phyloP scores from a whole-genome alignment of 2,888 invertebrate genomes.

The Ormyrus labotus region DNA sequence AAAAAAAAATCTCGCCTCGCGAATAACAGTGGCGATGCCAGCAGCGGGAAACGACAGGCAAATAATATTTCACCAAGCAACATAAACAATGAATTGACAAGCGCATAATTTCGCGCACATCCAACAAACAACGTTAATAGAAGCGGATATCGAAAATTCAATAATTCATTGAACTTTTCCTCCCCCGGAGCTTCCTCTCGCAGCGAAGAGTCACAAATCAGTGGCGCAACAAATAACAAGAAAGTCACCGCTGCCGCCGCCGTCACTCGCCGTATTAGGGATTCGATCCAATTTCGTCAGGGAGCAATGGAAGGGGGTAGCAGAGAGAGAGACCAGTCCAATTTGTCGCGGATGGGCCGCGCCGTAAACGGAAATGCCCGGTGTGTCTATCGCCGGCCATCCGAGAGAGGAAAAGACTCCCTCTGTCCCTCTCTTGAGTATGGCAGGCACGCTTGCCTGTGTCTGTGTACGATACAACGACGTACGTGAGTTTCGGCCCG shows the following conservation, averaged over 20 bases:
- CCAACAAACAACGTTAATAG: slow-evolving; percentile 40
- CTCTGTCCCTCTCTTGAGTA: not conserved
- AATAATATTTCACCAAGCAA: slow-evolving; percentile 11
- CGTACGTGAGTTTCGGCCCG: slow-evolving; percentile 26
- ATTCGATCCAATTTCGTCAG: slow-evolving; percentile 44
- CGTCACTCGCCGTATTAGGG: slow-evolving; percentile 42
- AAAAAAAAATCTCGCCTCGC: too few relatives aligned
- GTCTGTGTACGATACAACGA: not conserved
- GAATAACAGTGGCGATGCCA: too few relatives aligned
- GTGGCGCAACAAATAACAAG: slow-evolving; percentile 48
- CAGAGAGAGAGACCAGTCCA: slow-evolving; percentile 10
- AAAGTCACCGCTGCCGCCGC: slow-evolving; percentile 31
- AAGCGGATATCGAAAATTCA: slow-evolving; percentile 43
- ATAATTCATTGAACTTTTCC: slow-evolving; percentile 45
- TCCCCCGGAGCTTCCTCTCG: not conserved
- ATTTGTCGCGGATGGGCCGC: slow-evolving; percentile 21
- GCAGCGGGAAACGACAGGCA: too few relatives aligned
- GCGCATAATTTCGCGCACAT: slow-evolving; percentile 39
- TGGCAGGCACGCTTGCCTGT: slow-evolving; percentile 6
- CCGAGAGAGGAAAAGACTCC: slow-evolving; percentile 19
- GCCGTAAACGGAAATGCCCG: slow-evolving; percentile 40
- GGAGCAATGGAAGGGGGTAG: not conserved
- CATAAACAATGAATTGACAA: slow-evolving; percentile 34
- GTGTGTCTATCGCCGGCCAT: slow-evolving; percentile 24
- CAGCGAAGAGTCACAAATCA: slow-evolving; percentile 40